phyloP scores from a whole-genome alignment of 2,797 vertebrate genomes.

The Macrochelys suwanniensis region DNA sequence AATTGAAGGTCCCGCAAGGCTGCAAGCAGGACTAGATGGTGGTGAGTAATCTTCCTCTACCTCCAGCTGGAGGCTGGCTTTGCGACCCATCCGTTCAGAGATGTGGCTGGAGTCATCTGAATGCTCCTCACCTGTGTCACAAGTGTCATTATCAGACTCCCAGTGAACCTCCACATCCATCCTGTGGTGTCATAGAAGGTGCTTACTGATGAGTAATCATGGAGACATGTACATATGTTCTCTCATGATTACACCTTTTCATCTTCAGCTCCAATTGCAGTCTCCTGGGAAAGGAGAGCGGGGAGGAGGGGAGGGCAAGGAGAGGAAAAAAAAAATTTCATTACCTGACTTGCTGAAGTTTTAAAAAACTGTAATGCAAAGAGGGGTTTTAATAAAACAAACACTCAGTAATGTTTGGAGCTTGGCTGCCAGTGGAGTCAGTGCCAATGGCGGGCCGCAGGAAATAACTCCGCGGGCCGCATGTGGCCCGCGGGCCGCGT shows the following conservation, averaged over 20 bases:
- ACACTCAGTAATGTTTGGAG: too few relatives aligned
- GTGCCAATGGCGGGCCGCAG: too few relatives aligned
- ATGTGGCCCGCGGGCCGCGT: too few relatives aligned
- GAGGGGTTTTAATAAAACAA: too few relatives aligned
- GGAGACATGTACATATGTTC: not conserved
- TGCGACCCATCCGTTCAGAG: not conserved
- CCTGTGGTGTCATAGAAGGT: not conserved
- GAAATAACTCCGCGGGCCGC: too few relatives aligned
- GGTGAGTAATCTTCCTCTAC: not conserved
- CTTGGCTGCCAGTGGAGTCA: too few relatives aligned
- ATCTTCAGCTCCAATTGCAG: not conserved
- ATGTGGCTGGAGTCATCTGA: not conserved
- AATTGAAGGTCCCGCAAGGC: not conserved
- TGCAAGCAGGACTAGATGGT: not conserved
- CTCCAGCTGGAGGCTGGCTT: not conserved
- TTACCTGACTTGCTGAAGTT: not conserved
- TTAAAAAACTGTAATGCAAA: too few relatives aligned
- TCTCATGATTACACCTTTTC: not conserved
- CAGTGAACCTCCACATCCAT: not conserved
- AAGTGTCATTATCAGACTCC: not conserved
- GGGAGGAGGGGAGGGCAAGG: not conserved
- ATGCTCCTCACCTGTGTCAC: not conserved
- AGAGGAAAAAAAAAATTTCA: not conserved
- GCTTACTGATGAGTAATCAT: not conserved
- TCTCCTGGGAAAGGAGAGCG: slow-evolving; percentile 12